These are phyloP conservation scores for Drosophila micromelanica DNA, from an alignment of 1,140 invertebrate genomes.

Conservation along the genomic window DNA sequence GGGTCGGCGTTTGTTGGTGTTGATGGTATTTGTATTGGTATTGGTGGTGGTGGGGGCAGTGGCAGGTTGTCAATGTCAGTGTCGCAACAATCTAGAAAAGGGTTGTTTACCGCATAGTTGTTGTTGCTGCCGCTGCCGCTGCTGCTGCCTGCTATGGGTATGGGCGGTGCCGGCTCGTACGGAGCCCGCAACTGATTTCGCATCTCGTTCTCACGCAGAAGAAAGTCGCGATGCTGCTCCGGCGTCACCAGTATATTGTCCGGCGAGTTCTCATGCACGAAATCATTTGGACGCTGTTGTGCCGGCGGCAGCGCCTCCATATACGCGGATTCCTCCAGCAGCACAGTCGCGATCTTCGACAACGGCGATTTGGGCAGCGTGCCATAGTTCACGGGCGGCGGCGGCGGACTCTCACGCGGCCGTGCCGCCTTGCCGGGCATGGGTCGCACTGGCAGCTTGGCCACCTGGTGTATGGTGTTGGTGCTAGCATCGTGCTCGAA, in stretches of 20 bases:
- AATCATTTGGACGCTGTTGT: slow-evolving; percentile 67
- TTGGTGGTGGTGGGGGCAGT: slow-evolving; percentile 68
- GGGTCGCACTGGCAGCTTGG: slow-evolving; percentile 64
- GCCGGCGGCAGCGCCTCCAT: slow-evolving; percentile 73
- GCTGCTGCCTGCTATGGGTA: slow-evolving; percentile 52
- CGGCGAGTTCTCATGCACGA: slow-evolving; percentile 80
- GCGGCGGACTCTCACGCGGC: slow-evolving; percentile 75
- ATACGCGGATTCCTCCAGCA: slow-evolving; percentile 60
- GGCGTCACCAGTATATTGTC: slow-evolving; percentile 78
- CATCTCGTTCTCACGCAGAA: slow-evolving; percentile 81
- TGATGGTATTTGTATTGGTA: slow-evolving; percentile 43
- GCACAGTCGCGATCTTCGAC: slow-evolving; percentile 44
- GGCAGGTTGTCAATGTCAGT: slow-evolving; percentile 80
- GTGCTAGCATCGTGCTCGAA: slow-evolving; percentile 81
- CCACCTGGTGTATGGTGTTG: slow-evolving; percentile 73
- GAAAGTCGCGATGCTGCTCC: slow-evolving; percentile 78
- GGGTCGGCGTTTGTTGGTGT: slow-evolving; percentile 13
- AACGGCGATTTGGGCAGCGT: slow-evolving; percentile 70
- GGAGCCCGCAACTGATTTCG: slow-evolving; percentile 74
- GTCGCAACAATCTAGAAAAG: slow-evolving; percentile 76
- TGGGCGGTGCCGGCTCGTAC: slow-evolving; percentile 73
- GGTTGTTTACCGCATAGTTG: slow-evolving; percentile 80
- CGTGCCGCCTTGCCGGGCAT: slow-evolving; percentile 23
- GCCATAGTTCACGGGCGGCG: slow-evolving; percentile 76
- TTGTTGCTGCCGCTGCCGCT: slow-evolving; percentile 11